These are phyloP conservation scores for Poeciliopsis prolifica DNA, from an alignment of 2,113 vertebrate genomes.

Conservation along the genomic window DNA sequence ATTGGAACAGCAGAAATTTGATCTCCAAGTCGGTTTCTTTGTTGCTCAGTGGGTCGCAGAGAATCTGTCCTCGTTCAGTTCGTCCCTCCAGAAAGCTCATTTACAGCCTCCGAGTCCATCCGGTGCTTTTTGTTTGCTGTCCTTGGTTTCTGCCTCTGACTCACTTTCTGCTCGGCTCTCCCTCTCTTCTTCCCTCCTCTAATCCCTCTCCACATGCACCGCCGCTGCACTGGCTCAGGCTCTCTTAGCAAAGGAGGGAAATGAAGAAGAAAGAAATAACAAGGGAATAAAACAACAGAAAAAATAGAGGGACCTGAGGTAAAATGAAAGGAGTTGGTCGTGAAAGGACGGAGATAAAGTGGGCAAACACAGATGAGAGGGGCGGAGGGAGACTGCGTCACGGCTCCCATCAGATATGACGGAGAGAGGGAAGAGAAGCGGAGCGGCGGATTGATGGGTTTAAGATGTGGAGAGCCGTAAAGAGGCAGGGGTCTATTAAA, in stretches of 20 bases:
- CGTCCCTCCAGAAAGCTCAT: constrained; percentile 41
- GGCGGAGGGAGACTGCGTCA: constrained; percentile 42
- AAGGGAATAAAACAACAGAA: not conserved
- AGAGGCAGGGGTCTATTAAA: constrained; percentile 75
- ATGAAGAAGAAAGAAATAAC: constrained; percentile 19
- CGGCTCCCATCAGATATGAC: constrained; percentile 55
- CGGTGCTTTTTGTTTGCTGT: constrained; percentile 54
- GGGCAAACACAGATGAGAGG: constrained; percentile 37
- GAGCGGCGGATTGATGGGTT: constrained; percentile 65
- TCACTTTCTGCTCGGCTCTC: constrained; percentile 49
- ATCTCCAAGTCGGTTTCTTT: constrained; percentile 10
- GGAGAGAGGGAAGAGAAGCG: constrained; percentile 9
- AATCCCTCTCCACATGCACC: constrained; percentile 66
- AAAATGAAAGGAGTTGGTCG: constrained; percentile 15
- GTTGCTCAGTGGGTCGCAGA: constrained; percentile 14
- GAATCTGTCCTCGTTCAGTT: constrained; percentile 40
- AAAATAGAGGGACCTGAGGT: constrained; percentile 25
- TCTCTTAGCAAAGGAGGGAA: constrained; percentile 28
- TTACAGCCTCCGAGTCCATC: constrained; percentile 54
- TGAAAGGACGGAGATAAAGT: constrained; percentile 33
- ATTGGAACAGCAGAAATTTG: constrained; percentile 6
- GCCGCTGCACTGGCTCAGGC: constrained; percentile 67
- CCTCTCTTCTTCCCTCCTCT: constrained; percentile 28
- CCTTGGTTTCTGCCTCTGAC: constrained; percentile 61
- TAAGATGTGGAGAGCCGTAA: constrained; percentile 63